These are phyloP conservation scores for Synchiropus splendidus DNA, from an alignment of 2,113 vertebrate genomes.

Conservation along the genomic window DNA sequence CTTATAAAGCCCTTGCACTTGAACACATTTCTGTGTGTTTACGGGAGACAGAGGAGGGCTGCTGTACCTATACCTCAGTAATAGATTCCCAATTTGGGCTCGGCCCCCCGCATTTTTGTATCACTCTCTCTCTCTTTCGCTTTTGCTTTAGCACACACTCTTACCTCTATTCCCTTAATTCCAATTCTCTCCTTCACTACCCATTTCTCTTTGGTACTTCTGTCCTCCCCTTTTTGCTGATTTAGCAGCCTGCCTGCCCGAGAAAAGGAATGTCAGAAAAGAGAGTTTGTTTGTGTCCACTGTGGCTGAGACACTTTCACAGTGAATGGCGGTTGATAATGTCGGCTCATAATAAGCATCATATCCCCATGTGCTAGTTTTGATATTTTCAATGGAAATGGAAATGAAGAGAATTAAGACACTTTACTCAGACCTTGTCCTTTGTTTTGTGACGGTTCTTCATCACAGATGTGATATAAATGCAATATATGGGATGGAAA, in stretches of 20 bases:
- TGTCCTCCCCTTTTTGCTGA: constrained; percentile 12
- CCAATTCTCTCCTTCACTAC: constrained; percentile 28
- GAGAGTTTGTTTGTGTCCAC: constrained; percentile 50
- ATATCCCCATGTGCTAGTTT: no score
- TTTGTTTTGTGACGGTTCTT: no score
- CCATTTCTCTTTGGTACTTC: constrained; percentile 34
- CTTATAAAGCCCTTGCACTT: constrained; percentile 78
- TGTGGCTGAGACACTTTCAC: constrained; percentile 43
- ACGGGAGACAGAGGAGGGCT: constrained; percentile 64
- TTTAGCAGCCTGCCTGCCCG: constrained; percentile 3
- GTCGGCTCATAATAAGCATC: no score
- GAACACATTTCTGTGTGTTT: constrained; percentile 85
- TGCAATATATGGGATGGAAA: no score
- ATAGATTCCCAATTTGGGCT: constrained; percentile 76
- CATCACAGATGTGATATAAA: no score
- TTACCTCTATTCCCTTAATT: constrained; percentile 27
- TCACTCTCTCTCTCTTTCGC: constrained; percentile 11
- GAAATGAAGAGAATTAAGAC: no score
- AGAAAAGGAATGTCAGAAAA: constrained; percentile 45
- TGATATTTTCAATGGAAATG: no score
- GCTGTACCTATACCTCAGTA: constrained; percentile 64
- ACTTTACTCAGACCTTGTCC: no score
- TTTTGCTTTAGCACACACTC: constrained; percentile 34
- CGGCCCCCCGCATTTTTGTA: constrained; percentile 29
- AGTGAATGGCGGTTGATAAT: constrained; percentile 31